Base-by-base conservation (phyloP, 2,113 vertebrate genomes). In the Glaucidium brasilianum region DNA sequence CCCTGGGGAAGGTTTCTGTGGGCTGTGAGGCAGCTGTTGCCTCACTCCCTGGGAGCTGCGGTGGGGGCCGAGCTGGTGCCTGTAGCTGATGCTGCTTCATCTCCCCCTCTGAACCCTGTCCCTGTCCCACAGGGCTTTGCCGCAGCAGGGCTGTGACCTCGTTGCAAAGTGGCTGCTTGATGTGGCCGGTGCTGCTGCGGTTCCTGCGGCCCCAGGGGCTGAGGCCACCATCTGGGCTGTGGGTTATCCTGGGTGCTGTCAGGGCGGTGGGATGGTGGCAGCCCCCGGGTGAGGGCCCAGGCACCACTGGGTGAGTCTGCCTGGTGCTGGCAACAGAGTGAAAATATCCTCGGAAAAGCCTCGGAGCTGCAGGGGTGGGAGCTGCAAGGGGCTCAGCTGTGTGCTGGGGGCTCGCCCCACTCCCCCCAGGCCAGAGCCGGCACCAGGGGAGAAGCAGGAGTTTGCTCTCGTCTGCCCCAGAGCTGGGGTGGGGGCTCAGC, bases 81-180 rank as follows among this genome's bases (percentile, higher is more conserved):
- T 2, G 23, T 2, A 4, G 19, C 34, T 20, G 0, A 4, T 7
- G 45, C 67, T 63, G 58, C 25, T 43, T 7, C 21, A 3, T 10
- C 43, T 67, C 32, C 27, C 49, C 52, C 6, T 34, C 32, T 18
- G 3, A 25, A 6, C 19, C 63, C 26, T 9, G 43, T 9, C 14
- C 5, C n/a, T 8, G 52, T 41, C 66, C 86, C 56, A 13, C 43
- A 2, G 74, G 80, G 29, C 35, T 16, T n/a, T 30, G 55, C 32
- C 9, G 4, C 45, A 49, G 45, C 39, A 5, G 52, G n/a, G 25
- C 5, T 3, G 3, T 22, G 37, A 30, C 30, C 7, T 10, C 2
- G 43, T 35, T 7, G 0, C 20, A 0, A 8, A 29, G 52, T 58
- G 22, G 72, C 66, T 6, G 6, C 2, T 23, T 10, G 52, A 2